Percentiles rank a stretch among this genome's conserved stretches.
These are phyloP conservation scores for Poicephalus gulielmi DNA, from an alignment of 2,113 vertebrate species.

Conservation along the genomic window DNA sequence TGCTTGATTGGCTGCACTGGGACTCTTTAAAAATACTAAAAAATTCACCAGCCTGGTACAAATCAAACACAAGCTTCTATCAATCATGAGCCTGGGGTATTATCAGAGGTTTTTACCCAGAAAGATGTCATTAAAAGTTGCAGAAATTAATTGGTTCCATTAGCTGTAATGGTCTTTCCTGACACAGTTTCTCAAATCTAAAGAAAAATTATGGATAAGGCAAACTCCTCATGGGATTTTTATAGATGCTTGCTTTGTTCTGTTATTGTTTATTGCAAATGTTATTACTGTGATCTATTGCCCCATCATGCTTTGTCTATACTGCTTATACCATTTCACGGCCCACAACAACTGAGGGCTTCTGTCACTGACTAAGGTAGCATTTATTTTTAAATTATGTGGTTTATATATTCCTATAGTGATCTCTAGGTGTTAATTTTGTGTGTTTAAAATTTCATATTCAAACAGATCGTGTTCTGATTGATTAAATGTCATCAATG, in stretches of 20 bases:
- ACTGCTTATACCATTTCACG: constrained; percentile 60
- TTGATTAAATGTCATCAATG: constrained; percentile 65
- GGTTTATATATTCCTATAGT: constrained; percentile 54
- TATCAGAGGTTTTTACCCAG: constrained; percentile 81
- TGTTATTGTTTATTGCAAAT: constrained; percentile 87
- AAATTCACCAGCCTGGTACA: constrained; percentile 82
- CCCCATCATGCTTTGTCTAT: constrained; percentile 76
- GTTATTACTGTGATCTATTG: constrained; percentile 86
- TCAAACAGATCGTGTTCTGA: constrained; percentile 63
- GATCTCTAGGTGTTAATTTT: constrained; percentile 73
- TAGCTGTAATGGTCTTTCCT: constrained; percentile 81
- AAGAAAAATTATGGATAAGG: constrained; percentile 84
- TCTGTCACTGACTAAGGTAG: constrained; percentile 59
- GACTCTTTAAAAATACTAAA: constrained; percentile 85
- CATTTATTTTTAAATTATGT: constrained; percentile 69
- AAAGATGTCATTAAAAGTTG: constrained; percentile 86
- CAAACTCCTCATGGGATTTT: constrained; percentile 83
- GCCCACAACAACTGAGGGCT: constrained; percentile 68
- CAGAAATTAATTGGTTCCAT: constrained; percentile 87
- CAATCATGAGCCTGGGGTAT: constrained; percentile 74
- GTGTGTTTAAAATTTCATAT: constrained; percentile 79
- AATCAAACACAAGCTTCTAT: constrained; percentile 80
- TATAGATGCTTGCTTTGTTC: constrained; percentile 81
- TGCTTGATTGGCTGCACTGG: constrained; percentile 87
- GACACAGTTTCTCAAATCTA: constrained; percentile 82